Base-by-base conservation (phyloP, 2,113 vertebrate species). In the Crocuta crocuta region DNA sequence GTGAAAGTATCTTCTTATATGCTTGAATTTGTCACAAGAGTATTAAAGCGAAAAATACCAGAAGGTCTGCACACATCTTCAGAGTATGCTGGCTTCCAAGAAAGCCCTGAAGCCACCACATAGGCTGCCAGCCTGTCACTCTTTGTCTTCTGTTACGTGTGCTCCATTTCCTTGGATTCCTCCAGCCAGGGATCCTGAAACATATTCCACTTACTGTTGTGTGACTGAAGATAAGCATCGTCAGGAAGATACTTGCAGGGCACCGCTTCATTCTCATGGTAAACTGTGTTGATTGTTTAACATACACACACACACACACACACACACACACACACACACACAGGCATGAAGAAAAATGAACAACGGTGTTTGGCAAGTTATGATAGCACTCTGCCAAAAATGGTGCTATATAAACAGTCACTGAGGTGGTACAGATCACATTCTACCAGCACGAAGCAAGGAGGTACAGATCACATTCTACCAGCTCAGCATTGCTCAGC, bases 141-240 rank as follows among this genome's bases (percentile, higher is more conserved):
- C 78, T 74, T 35, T 13, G 83, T 43, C 28, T 80, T 63, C 33
- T 2, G 2, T 13, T 4, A n/a, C 0, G 0, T 23, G 0, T 23
- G 11, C 5, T 88, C 31, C 24, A 3, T 78, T 8, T 58, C 55
- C 45, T 85, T 43, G 24, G 39, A 55, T 84, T 92, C 8, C 23
- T 53, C 13, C 10, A 45, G 48, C 55, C 28, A 71, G 28, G 13
- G 8, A 26, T 35, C 19, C 1, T 39, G 61, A 92, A 78, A 71
- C 12, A 24, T 31, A 43, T 50, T 55, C n/a, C 10, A 70, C 6
- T 81, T 71, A 63, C 7, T 31, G 4, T 24, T 33, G 31, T 61
- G 11, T 82, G 71, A n/a, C 48, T 48, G 16, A 84, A 23, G 58
- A 78, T 63, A 63, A 68, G 33, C 50, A 92, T 50, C 39, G 9